These are phyloP conservation scores for Aphelenchoides bicaudatus DNA, from an alignment of 2,888 invertebrate genomes.

Conservation along the genomic window DNA sequence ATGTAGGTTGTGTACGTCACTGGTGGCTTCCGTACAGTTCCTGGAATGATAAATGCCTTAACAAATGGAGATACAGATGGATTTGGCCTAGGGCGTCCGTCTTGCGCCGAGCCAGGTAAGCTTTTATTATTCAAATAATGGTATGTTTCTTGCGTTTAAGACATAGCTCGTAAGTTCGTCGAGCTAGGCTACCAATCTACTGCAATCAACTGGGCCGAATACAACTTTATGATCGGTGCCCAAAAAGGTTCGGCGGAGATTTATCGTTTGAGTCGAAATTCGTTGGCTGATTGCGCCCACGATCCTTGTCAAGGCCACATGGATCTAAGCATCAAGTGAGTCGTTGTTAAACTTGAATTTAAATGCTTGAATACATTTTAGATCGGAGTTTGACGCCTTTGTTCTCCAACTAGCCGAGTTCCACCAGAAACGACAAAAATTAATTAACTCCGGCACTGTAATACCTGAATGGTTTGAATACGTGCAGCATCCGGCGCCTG, in stretches of 20 bases:
- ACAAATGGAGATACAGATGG: conserved; percentile 37
- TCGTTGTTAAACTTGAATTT: too few species aligned
- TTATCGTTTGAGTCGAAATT: conserved; percentile 35
- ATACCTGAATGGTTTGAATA: not conserved
- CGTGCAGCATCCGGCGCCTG: not conserved
- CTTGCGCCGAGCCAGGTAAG: conserved; percentile 26
- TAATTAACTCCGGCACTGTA: not conserved
- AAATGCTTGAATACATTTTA: too few species aligned
- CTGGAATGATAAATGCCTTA: conserved; percentile 40
- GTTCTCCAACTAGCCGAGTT: too few species aligned
- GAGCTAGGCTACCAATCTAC: conserved; percentile 26
- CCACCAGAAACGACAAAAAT: not conserved
- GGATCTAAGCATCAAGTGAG: conserved; percentile 8
- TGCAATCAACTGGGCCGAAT: conserved; percentile 10
- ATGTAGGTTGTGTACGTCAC: conserved; percentile 22
- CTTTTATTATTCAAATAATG: too few species aligned
- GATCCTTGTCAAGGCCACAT: conserved; percentile 22
- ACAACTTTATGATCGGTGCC: conserved; percentile 36
- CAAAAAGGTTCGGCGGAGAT: conserved; percentile 40
- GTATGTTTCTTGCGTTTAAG: conserved; percentile 21
- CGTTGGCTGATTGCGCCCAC: conserved; percentile 24
- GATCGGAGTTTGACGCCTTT: too few species aligned
- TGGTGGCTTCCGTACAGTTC: conserved; percentile 41
- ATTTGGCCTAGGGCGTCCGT: conserved; percentile 42
- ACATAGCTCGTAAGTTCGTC: conserved; percentile 39